Conservation (phyloP, 2,888 invertebrate species). For the Netelia virgata region DNA sequence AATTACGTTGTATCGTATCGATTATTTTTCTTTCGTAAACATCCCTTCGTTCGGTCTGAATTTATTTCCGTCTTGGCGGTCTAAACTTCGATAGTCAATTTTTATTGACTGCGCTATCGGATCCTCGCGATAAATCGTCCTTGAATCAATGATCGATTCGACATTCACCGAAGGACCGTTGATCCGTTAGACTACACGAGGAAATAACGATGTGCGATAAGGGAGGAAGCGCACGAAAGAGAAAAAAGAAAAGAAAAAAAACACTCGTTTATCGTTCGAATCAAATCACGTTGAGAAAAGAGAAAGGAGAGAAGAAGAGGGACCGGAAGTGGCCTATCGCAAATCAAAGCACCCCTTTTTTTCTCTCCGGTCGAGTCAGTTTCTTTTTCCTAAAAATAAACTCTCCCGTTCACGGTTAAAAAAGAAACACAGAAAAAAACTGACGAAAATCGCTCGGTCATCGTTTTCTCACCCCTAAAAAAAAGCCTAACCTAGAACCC, state of each 20-base stretch:
- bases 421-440: conserved; percentile 4
- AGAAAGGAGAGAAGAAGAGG: conserved; percentile 11
- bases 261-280: conserved; percentile 75
- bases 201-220: conserved; percentile 81
- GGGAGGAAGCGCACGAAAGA: conserved; percentile 52
- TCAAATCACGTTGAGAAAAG: conserved; percentile 80
- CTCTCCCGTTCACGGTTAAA: conserved; percentile 14
- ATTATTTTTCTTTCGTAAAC: background rate
- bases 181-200: conserved; percentile 73
- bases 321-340: conserved; percentile 68
- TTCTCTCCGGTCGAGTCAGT: conserved; percentile 30
- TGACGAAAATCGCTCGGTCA: conserved; percentile 57
- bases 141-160: conserved; percentile 67
- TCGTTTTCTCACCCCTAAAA: conserved; percentile 42
- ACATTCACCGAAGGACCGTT: conserved; percentile 7
- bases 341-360: conserved; percentile 67
- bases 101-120: conserved; percentile 19
- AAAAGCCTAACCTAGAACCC: conserved; percentile 30
- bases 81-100: conserved; percentile 6
- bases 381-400: conserved; percentile 23
- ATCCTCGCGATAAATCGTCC: conserved; percentile 48
- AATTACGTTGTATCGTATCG: no score
- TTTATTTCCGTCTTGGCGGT: conserved; percentile 65
- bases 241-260: no score
- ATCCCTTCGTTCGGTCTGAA: background rate